These are phyloP conservation scores for Entomobrya proxima DNA, from an alignment of 2,888 invertebrate species.

Conservation along the genomic window DNA sequence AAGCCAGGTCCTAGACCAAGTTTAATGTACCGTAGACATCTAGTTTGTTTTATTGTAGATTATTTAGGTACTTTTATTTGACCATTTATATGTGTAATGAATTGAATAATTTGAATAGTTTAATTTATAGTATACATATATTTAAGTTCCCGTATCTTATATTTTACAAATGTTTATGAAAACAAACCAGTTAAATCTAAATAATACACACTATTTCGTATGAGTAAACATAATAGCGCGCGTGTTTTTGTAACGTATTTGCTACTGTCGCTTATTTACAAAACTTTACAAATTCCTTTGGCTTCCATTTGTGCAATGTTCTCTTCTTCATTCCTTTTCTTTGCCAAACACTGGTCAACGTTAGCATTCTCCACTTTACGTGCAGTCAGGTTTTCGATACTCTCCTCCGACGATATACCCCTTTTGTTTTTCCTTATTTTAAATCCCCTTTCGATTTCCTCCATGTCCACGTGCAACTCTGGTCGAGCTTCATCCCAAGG, in stretches of 20 bases:
- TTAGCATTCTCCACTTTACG: neutral
- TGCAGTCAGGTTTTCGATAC: neutral
- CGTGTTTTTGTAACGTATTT: neutral
- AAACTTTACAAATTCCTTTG: neutral
- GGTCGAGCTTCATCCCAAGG: conserved; percentile 95
- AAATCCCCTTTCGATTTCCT: conserved; percentile 41
- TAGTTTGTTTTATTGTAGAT: too few species aligned
- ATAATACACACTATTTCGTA: too few species aligned
- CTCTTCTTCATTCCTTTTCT: neutral
- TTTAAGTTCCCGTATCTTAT: too few species aligned
- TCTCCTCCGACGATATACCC: neutral
- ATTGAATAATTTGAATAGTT: too few species aligned
- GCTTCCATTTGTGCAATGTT: neutral
- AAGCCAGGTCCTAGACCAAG: too few species aligned
- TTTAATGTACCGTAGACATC: too few species aligned
- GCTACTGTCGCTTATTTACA: neutral
- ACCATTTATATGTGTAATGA: too few species aligned
- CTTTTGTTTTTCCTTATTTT: neutral
- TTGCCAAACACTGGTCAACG: neutral
- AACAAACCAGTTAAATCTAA: too few species aligned
- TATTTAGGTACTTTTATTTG: too few species aligned
- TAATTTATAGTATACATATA: too few species aligned
- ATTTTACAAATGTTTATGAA: too few species aligned
- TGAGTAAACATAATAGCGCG: neutral
- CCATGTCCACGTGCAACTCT: conserved; percentile 8